Percentiles rank a stretch among this genome's conserved stretches.
phyloP scores from a whole-genome alignment of 2,797 vertebrate species.

The Babyrousa celebensis region DNA sequence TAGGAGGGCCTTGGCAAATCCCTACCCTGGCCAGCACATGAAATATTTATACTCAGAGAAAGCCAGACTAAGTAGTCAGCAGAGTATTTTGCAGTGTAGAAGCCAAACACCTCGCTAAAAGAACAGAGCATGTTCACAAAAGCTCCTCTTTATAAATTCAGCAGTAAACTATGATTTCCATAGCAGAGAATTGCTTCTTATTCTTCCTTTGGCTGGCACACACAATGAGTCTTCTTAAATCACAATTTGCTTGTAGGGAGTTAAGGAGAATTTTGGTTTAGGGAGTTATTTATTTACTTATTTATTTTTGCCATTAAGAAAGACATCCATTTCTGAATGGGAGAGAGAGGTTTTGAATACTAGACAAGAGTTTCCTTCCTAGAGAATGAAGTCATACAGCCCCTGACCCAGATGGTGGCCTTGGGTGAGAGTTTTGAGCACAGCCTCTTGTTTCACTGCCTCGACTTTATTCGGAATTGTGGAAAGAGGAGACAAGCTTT shows the following conservation, averaged over 20 bases:
- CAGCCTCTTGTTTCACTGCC: slow-evolving; percentile 86
- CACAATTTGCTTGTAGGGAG: slow-evolving; percentile 69
- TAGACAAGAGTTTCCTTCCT: slow-evolving; percentile 80
- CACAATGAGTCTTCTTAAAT: slow-evolving; percentile 67
- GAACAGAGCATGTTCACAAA: slow-evolving; percentile 63
- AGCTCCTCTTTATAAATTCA: slow-evolving; percentile 29
- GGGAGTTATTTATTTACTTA: slow-evolving; percentile 12
- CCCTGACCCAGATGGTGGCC: slow-evolving; percentile 82
- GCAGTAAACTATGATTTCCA: slow-evolving; percentile 41
- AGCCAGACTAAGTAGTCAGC: slow-evolving; percentile 79
- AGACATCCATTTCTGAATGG: slow-evolving; percentile 49
- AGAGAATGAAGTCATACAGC: slow-evolving; percentile 79
- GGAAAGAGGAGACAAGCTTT: slow-evolving; percentile 88
- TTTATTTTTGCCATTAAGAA: slow-evolving; percentile 63
- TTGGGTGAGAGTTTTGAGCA: slow-evolving; percentile 85
- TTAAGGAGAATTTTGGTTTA: slow-evolving; percentile 32
- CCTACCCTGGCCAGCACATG: slow-evolving; percentile 69
- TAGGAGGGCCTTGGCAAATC: slow-evolving; percentile 74
- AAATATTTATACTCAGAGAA: slow-evolving; percentile 86
- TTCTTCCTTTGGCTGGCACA: neutral
- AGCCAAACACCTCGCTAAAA: slow-evolving; percentile 78
- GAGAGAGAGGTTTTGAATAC: slow-evolving; percentile 82
- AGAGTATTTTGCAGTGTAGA: slow-evolving; percentile 74
- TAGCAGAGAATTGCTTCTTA: slow-evolving; percentile 9
- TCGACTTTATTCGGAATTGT: slow-evolving; percentile 90